phyloP scores from a whole-genome alignment of 1,140 invertebrate genomes.

The Caerostris darwini region DNA sequence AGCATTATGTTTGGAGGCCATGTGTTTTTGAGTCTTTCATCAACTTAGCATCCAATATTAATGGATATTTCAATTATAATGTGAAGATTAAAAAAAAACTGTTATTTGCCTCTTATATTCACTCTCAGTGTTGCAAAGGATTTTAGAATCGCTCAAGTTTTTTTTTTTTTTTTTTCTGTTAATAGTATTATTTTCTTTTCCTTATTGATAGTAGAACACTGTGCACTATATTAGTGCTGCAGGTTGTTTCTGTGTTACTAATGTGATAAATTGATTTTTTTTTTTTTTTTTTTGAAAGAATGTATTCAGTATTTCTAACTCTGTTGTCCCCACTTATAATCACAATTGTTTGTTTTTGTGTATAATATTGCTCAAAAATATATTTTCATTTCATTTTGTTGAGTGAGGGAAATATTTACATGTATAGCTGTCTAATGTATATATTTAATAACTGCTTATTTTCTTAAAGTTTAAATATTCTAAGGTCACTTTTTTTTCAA shows the following conservation, averaged over 20 bases:
- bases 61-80: not conserved
- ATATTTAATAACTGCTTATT: conserved; percentile 34
- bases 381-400: conserved; percentile 47
- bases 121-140: conserved; percentile 18
- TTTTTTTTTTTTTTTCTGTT: conserved; percentile 31
- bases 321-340: conserved; percentile 20
- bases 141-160: conserved; percentile 23
- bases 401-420: conserved; percentile 19
- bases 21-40: conserved; percentile 42
- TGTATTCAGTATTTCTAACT: conserved; percentile 50
- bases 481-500: not conserved
- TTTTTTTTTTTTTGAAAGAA: not conserved
- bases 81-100: not conserved
- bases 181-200: conserved; percentile 37
- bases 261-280: conserved; percentile 68
- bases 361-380: conserved; percentile 67
- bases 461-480: conserved; percentile 51
- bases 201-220: conserved; percentile 41
- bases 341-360: conserved; percentile 21
- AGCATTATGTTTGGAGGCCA: not conserved
- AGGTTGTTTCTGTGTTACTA: conserved; percentile 60
- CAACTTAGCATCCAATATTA: not conserved
- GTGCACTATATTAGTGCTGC: conserved; percentile 74
- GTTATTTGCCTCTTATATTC: conserved; percentile 19
- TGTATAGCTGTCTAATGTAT: conserved; percentile 41